Conservation (phyloP, 2,888 invertebrate genomes). For the Molanna angustata region DNA sequence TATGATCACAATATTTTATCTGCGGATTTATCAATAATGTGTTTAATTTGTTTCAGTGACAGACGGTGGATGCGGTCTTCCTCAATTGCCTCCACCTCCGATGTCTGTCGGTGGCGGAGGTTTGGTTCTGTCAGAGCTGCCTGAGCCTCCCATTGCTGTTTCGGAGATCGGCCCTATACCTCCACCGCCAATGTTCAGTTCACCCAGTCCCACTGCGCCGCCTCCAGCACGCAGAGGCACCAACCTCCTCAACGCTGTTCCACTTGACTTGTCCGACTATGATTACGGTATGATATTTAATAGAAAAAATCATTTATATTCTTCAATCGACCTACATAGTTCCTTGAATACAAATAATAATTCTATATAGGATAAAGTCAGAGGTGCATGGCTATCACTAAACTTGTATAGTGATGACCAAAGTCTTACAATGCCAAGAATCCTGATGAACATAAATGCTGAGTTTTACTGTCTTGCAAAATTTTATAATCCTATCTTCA, state of each 20-base stretch:
- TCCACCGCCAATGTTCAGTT: slow-evolving; percentile 95
- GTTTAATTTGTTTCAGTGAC: slow-evolving; percentile 49
- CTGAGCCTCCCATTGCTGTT: slow-evolving; percentile 88
- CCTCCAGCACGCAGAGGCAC: slow-evolving; percentile 37
- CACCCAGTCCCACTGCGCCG: slow-evolving; percentile 68
- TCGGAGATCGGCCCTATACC: slow-evolving; percentile 93
- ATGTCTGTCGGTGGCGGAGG: slow-evolving; percentile 46
- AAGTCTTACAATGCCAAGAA: no score
- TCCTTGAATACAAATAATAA: no score
- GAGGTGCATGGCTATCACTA: no score
- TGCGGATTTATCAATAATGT: no score
- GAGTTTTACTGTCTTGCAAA: no score
- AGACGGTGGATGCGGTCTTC: slow-evolving; percentile 46
- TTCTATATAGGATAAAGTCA: no score
- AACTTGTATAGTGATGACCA: no score
- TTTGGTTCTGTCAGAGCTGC: slow-evolving; percentile 80
- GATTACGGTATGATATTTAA: slow-evolving; percentile 62
- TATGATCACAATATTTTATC: no score
- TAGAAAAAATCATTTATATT: no score
- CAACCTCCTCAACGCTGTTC: slow-evolving; percentile 38
- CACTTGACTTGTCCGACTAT: slow-evolving; percentile 51
- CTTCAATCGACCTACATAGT: no score
- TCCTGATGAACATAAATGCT: no score
- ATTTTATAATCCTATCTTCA: no score
- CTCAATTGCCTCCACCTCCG: slow-evolving; percentile 35